These are phyloP conservation scores for Crematogaster levior DNA, from an alignment of 2,888 invertebrate genomes.

Conservation along the genomic window DNA sequence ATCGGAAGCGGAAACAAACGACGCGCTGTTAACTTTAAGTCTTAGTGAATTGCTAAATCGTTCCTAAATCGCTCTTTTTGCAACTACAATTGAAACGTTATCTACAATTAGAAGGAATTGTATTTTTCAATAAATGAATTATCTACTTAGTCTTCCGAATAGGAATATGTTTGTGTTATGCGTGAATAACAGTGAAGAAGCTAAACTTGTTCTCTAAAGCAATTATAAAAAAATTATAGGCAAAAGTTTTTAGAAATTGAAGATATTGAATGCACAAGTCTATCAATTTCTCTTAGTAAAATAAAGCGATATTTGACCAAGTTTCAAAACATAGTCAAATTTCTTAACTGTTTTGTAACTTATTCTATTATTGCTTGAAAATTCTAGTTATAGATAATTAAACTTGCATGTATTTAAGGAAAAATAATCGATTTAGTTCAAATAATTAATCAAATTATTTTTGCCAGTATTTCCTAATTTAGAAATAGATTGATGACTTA, in stretches of 20 bases:
- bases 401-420: neutral
- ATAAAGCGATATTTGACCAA: neutral
- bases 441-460: neutral
- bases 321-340: neutral
- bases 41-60: slow-evolving; percentile 1
- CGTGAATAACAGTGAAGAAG: neutral
- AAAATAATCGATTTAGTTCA: neutral
- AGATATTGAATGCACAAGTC: neutral
- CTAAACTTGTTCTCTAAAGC: neutral
- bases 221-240: neutral
- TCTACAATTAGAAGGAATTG: neutral
- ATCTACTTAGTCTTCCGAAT: neutral
- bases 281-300: neutral
- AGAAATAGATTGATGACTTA: neutral
- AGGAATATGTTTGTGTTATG: neutral
- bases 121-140: neutral
- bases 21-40: slow-evolving; percentile 37
- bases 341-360: slow-evolving; percentile 7
- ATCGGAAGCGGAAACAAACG: slow-evolving; percentile 44
- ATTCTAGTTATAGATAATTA: slow-evolving; percentile 2
- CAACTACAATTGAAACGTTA: slow-evolving; percentile 1
- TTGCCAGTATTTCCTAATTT: neutral
- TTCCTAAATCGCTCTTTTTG: slow-evolving; percentile 34
- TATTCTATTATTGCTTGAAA: neutral
- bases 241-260: neutral